phyloP scores from a whole-genome alignment of 2,113 vertebrate genomes.

The Sisor rabdophorus region DNA sequence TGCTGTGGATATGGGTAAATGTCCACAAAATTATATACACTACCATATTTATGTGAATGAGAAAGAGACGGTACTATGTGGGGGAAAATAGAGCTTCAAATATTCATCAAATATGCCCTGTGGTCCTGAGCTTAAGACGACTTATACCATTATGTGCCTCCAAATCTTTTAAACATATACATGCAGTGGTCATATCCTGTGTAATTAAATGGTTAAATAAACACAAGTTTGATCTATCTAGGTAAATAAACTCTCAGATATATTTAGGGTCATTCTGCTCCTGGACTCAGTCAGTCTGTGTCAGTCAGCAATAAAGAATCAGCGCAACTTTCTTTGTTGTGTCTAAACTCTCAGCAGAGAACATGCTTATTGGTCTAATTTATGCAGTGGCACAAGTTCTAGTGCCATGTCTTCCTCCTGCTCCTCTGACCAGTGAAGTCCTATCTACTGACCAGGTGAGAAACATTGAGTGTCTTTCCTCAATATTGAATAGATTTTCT shows the following conservation, averaged over 20 bases:
- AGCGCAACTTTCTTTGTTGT: neutral
- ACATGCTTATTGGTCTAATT: slow-evolving; percentile 7
- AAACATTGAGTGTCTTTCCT: neutral
- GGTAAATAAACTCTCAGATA: slow-evolving; percentile 22
- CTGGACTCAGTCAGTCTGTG: neutral
- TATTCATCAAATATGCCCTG: too few relatives aligned
- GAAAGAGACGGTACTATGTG: too few relatives aligned
- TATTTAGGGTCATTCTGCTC: slow-evolving; percentile 24
- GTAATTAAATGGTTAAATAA: slow-evolving; percentile 5
- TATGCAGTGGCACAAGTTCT: slow-evolving; percentile 26
- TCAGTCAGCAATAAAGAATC: slow-evolving; percentile 7
- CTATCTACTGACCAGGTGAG: slow-evolving; percentile 36
- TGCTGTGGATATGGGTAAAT: too few relatives aligned
- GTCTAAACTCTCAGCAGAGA: neutral
- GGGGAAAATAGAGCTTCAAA: too few relatives aligned
- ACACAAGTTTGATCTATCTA: neutral
- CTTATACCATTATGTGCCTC: too few relatives aligned
- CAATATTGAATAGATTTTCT: neutral
- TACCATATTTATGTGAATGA: too few relatives aligned
- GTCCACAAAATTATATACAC: too few relatives aligned
- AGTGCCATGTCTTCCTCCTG: slow-evolving; percentile 39
- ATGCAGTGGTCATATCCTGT: neutral
- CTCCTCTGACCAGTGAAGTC: slow-evolving; percentile 26
- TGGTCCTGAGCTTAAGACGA: too few relatives aligned
- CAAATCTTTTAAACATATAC: too few relatives aligned